phyloP scores from a whole-genome alignment of 1,140 invertebrate species.

The Diabrotica undecimpunctata region DNA sequence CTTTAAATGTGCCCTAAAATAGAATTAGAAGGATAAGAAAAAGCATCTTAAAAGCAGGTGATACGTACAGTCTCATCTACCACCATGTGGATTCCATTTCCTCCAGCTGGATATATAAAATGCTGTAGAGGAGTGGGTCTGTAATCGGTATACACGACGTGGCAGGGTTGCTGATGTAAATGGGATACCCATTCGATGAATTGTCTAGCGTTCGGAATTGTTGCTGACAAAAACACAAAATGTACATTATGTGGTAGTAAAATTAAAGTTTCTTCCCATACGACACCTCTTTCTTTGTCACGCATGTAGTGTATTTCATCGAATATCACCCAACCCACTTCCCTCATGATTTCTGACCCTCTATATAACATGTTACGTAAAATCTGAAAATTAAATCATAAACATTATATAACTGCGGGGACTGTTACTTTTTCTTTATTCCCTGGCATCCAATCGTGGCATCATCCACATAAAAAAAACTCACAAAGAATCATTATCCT shows the following conservation, averaged over 20 bases:
- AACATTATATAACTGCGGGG: no score
- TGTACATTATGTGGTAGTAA: conserved; percentile 96
- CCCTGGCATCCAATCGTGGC: no score
- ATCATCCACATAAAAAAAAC: no score
- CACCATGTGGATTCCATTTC: conserved; percentile 93
- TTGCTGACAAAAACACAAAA: conserved; percentile 98
- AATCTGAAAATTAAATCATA: conserved; percentile 74
- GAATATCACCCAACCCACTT: conserved; percentile 99
- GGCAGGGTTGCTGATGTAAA: conserved; percentile 95
- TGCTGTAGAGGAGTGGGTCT: conserved; percentile 96
- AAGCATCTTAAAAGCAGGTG: not conserved
- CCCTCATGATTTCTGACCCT: conserved; percentile 96
- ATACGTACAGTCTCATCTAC: conserved; percentile 80
- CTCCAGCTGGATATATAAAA: conserved; percentile 94
- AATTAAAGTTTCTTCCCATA: conserved; percentile 99
- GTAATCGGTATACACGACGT: conserved; percentile 99
- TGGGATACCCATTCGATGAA: conserved; percentile 99
- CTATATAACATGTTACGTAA: conserved; percentile 97
- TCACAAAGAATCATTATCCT: no score
- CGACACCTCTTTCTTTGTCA: conserved; percentile 97
- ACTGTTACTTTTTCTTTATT: no score
- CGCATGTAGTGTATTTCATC: conserved; percentile 99
- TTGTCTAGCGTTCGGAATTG: conserved; percentile 97
- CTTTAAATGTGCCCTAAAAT: conserved; percentile 79
- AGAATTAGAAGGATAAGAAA: not conserved